Conservation (phyloP, 1,140 invertebrate genomes). For the Anagrus nilaparvatae region DNA sequence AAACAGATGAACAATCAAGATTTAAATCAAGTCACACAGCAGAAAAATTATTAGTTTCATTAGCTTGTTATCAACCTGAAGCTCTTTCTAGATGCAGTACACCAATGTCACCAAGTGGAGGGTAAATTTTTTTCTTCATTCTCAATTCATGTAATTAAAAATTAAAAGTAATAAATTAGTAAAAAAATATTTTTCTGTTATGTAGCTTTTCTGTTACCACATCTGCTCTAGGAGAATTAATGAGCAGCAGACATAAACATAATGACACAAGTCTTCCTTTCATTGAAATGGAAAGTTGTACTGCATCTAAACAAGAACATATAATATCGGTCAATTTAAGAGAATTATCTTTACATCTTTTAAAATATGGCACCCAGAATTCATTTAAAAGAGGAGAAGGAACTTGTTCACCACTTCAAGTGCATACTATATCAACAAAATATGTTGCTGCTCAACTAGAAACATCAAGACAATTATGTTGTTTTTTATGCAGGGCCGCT, state of each 20-base stretch:
- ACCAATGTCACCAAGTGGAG: conserved; percentile 62
- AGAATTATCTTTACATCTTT: conserved; percentile 69
- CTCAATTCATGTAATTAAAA: not conserved
- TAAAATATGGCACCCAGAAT: conserved; percentile 52
- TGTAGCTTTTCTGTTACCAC: conserved; percentile 25
- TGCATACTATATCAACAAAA: conserved; percentile 69
- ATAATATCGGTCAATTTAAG: conserved; percentile 76
- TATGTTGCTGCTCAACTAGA: conserved; percentile 71
- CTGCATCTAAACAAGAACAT: conserved; percentile 77
- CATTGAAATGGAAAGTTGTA: conserved; percentile 71
- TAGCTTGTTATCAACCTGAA: conserved; percentile 77
- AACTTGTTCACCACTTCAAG: conserved; percentile 56
- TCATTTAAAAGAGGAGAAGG: conserved; percentile 32
- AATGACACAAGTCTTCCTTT: conserved; percentile 54
- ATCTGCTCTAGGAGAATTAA: conserved; percentile 36
- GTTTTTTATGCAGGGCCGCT: conserved; percentile 57
- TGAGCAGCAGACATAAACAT: conserved; percentile 35
- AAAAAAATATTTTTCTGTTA: not conserved
- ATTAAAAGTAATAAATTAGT: not conserved
- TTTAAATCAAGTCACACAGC: conserved; percentile 60
- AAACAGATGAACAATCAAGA: conserved; percentile 46
- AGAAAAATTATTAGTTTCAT: conserved; percentile 63
- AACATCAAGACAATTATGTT: conserved; percentile 63
- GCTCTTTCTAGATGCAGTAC: conserved; percentile 72
- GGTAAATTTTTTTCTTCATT: conserved; percentile 25